Conservation (phyloP, 2,113 vertebrate species). For the Caranx melampygus region DNA sequence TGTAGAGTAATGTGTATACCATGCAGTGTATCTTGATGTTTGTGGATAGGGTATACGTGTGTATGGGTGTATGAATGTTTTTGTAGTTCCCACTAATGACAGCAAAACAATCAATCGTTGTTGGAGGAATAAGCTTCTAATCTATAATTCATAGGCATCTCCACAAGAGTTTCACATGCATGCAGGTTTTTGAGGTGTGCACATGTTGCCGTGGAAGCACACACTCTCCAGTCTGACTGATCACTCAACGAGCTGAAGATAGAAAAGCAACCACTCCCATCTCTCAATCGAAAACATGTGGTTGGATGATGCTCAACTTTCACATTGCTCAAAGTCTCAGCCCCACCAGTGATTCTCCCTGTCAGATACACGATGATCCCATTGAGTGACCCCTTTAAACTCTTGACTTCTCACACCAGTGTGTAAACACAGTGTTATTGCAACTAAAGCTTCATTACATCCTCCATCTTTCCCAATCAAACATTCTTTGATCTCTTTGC, state of each 20-base stretch:
- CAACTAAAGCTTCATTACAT: conserved; percentile 25
- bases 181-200: conserved; percentile 46
- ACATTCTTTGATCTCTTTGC: conserved; percentile 40
- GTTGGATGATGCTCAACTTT: neutral
- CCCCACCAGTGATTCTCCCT: neutral
- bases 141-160: conserved; percentile 75
- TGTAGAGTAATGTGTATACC: neutral
- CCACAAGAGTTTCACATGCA: conserved; percentile 53
- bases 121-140: conserved; percentile 63
- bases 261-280: conserved; percentile 5
- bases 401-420: neutral
- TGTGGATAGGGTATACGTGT: neutral
- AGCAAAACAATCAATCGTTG: conserved; percentile 70
- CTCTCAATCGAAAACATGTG: neutral
- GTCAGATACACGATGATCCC: conserved; percentile 2
- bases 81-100: conserved; percentile 50
- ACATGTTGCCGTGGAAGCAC: conserved; percentile 35
- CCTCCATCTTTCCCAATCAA: conserved; percentile 23
- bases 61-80: conserved; percentile 5
- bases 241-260: conserved; percentile 40
- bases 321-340: neutral
- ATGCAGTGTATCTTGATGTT: neutral
- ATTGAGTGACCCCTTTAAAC: conserved; percentile 2
- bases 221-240: conserved; percentile 28
- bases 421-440: neutral